Percentiles rank a stretch among this genome's conserved stretches.
These are phyloP conservation scores for Alloplasta piceator DNA, from an alignment of 2,888 invertebrate species.

Conservation along the genomic window DNA sequence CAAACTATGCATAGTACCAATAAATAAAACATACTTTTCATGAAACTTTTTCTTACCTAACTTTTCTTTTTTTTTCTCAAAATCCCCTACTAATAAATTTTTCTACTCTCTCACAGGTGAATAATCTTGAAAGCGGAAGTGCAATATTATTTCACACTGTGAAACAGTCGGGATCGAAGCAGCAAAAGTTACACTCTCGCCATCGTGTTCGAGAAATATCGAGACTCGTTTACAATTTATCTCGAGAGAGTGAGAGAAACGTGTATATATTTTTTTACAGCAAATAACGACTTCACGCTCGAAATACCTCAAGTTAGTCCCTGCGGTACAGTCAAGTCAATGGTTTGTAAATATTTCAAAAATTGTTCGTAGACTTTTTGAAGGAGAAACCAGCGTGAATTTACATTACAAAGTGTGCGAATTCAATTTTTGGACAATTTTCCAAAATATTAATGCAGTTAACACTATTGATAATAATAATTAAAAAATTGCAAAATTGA, in stretches of 20 bases:
- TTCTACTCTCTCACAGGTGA: background rate
- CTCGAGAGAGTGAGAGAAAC: background rate
- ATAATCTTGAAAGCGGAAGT: constrained; percentile 21
- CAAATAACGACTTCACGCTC: constrained; percentile 41
- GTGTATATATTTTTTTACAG: background rate
- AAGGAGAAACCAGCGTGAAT: no score
- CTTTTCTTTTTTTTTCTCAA: background rate
- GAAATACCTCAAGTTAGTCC: constrained; percentile 22
- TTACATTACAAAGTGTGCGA: no score
- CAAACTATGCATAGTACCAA: constrained; percentile 5
- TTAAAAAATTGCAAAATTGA: no score
- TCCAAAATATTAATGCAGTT: no score
- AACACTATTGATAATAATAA: no score
- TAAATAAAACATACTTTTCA: background rate
- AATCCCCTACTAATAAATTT: background rate
- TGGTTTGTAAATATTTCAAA: no score
- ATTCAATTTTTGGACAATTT: no score
- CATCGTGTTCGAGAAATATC: no score
- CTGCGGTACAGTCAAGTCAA: no score
- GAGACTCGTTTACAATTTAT: background rate
- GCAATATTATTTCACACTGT: background rate
- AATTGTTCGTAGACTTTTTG: no score
- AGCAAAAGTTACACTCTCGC: background rate
- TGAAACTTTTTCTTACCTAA: background rate
- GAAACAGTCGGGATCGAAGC: background rate